Percentiles rank a stretch among this genome's conserved stretches.
Evolutionary conservation across 2,888 invertebrate species (phyloP).

Genomic region (Tetrapedia diversipes): DNA sequence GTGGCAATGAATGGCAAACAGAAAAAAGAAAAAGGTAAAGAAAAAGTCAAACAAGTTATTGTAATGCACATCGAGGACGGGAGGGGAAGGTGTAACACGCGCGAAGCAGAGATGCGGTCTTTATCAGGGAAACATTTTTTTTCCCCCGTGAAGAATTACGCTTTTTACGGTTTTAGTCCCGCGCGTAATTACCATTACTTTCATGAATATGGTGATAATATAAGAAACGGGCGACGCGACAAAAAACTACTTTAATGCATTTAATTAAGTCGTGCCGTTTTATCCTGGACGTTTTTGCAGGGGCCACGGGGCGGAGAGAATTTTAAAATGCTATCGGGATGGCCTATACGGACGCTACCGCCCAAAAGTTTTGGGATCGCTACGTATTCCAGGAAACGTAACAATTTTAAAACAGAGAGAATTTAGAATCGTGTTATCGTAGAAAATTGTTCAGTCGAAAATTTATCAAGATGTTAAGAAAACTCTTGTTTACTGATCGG

Average conservation of each 20-base stretch:
- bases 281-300: conserved; percentile 54
- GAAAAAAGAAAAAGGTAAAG: not conserved
- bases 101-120: conserved; percentile 16
- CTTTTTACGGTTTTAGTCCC: conserved; percentile 55
- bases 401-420: too few species aligned
- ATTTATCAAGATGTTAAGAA: too few species aligned
- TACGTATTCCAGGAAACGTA: too few species aligned
- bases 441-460: too few species aligned
- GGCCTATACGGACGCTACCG: conserved; percentile 48
- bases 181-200: conserved; percentile 60
- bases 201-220: conserved; percentile 61
- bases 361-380: too few species aligned
- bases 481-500: too few species aligned
- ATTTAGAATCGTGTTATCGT: too few species aligned
- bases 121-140: conserved; percentile 50
- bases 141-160: conserved; percentile 45
- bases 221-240: conserved; percentile 46
- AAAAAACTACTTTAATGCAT: conserved; percentile 65
- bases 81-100: not conserved
- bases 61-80: not conserved
- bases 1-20: not conserved
- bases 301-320: conserved; percentile 38
- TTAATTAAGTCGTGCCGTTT: conserved; percentile 62
- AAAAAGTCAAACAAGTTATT: conserved; percentile 21
- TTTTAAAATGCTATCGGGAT: conserved; percentile 57